Evolutionary conservation across 2,888 invertebrate genomes (phyloP).

Genomic region (Meteorus cinctellus): DNA sequence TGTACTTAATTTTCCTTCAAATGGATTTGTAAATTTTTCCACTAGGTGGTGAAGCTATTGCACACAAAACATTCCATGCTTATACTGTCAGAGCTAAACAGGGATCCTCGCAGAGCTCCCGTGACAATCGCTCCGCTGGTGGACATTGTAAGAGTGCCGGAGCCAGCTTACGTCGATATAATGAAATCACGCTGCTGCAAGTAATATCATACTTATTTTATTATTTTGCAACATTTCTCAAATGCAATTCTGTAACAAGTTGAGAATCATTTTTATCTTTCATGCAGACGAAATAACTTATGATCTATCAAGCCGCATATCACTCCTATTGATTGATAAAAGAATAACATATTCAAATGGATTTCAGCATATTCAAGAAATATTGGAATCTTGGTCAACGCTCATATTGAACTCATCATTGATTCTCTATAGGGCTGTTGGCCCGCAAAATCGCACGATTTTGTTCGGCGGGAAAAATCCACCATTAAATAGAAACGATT

Average conservation of each 20-base stretch:
- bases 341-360: conserved; percentile 42
- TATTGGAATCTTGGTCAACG: conserved; percentile 80
- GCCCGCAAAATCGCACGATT: conserved; percentile 81
- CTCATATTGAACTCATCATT: conserved; percentile 81
- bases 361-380: conserved; percentile 84
- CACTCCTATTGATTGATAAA: background rate
- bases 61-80: conserved; percentile 89
- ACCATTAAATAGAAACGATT: conserved; percentile 79
- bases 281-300: background rate
- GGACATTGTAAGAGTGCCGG: conserved; percentile 86
- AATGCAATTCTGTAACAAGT: background rate
- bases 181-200: conserved; percentile 84
- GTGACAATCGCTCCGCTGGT: conserved; percentile 78
- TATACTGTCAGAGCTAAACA: conserved; percentile 90
- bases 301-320: background rate
- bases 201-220: conserved; percentile 70
- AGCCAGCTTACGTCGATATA: conserved; percentile 85
- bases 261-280: background rate
- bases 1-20: background rate
- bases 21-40: conserved; percentile 11
- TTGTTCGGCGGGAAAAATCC: conserved; percentile 85
- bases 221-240: background rate
- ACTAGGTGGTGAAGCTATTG: conserved; percentile 74
- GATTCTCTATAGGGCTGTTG: conserved; percentile 85
- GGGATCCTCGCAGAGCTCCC: conserved; percentile 83